Conservation (phyloP, 2,113 vertebrate genomes). For the Cavia porcellus region DNA sequence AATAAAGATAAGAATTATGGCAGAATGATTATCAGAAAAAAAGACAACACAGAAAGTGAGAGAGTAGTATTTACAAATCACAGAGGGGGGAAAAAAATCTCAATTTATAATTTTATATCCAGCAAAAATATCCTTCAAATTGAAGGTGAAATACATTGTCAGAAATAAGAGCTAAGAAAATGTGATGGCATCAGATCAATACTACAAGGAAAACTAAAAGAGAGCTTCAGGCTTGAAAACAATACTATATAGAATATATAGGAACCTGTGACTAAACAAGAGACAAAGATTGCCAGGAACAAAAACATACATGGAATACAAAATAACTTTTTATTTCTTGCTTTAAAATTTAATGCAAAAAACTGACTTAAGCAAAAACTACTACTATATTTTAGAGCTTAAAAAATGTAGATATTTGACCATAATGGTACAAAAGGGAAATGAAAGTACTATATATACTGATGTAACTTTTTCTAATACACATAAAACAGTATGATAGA, state of each 20-base stretch:
- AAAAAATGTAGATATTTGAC: neutral
- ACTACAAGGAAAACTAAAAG: constrained; percentile 1
- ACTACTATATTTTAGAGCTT: neutral
- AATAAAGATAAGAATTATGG: neutral
- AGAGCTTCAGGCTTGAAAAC: neutral
- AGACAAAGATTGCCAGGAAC: constrained; percentile 5
- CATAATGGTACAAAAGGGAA: neutral
- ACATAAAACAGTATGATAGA: neutral
- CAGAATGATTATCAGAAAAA: neutral
- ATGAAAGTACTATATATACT: neutral
- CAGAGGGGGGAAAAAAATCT: neutral
- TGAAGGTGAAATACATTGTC: neutral
- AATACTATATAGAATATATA: neutral
- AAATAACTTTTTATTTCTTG: neutral
- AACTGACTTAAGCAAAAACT: neutral
- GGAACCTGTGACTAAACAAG: neutral
- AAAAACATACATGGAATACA: neutral
- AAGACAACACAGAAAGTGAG: neutral
- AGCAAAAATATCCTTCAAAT: constrained; percentile 23
- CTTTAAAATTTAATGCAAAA: neutral
- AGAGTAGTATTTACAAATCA: constrained; percentile 12
- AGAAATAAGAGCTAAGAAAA: constrained; percentile 1
- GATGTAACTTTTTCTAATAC: neutral
- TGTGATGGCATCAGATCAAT: neutral
- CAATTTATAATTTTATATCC: neutral